Percentiles rank a stretch among this genome's conserved stretches.
These are phyloP conservation scores for Meiosimyza decipiens DNA, from an alignment of 2,888 invertebrate genomes.

Conservation along the genomic window DNA sequence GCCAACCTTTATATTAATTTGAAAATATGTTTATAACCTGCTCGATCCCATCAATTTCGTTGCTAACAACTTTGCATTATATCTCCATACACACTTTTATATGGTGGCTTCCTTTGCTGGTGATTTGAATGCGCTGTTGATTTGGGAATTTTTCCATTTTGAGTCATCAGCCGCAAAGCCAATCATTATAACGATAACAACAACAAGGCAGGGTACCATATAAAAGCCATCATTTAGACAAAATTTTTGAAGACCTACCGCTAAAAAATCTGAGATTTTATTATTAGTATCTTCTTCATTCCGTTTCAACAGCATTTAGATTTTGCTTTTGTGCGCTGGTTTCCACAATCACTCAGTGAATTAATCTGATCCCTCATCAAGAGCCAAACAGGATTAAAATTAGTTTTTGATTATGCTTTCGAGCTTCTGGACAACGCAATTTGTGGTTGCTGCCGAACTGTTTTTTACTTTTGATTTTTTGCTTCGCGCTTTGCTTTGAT, in stretches of 20 bases:
- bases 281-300: background rate
- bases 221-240: slow-evolving; percentile 32
- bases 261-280: slow-evolving; percentile 29
- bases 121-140: slow-evolving; percentile 16
- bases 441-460: slow-evolving; percentile 49
- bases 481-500: slow-evolving; percentile 17
- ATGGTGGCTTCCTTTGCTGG: background rate
- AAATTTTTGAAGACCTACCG: slow-evolving; percentile 35
- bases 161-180: slow-evolving; percentile 30
- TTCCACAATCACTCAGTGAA: slow-evolving; percentile 44
- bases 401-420: slow-evolving; percentile 68
- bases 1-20: slow-evolving; percentile 21
- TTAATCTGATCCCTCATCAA: slow-evolving; percentile 61
- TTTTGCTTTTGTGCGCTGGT: no score
- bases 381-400: slow-evolving; percentile 66
- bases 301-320: background rate
- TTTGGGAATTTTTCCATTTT: slow-evolving; percentile 26
- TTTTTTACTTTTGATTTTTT: no score
- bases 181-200: background rate
- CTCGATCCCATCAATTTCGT: slow-evolving; percentile 37
- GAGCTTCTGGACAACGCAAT: slow-evolving; percentile 68
- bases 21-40: slow-evolving; percentile 27
- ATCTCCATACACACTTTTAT: background rate
- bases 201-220: slow-evolving; percentile 33
- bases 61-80: slow-evolving; percentile 35